Evolutionary conservation across 1,140 invertebrate species (phyloP), one percentile per base, ranked within the genome.

Genomic region (Camponotus vicinus): DNA sequence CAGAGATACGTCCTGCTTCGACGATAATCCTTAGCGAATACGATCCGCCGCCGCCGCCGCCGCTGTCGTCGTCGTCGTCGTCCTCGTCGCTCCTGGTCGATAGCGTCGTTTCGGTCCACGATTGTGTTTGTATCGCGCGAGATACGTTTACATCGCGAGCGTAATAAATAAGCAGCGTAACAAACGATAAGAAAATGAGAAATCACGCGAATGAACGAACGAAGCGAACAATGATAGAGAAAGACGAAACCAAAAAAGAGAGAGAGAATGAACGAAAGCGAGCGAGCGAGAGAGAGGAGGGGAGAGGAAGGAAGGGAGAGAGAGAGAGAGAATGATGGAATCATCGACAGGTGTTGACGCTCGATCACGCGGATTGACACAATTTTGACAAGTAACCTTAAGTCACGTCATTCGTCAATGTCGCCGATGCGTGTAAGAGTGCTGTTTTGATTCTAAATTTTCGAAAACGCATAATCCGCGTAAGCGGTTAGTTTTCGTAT

Each of bases 341-440:
- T 21, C 27, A 15, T 59, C n/a, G 67, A 83, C 79, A 83, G 69
- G 69, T 83, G 67, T 73, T 84, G 67, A 85, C 45, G 78, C 32
- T 86, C 49, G 52, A 40, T 86, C 82, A 89, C 88, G 86, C 76
- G 88, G 63, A 78, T 61, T 85, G 91, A 91, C 90, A 92, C 88
- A 92, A 92, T 93, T 91, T 91, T 93, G 90, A 91, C 90, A 91
- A 88, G 87, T 64, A 64, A 85, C 67, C 70, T 78, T 82, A 83
- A 37, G 63, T 61, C 75, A 69, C 86, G 45, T 76, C 67, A 80
- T 55, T 77, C 32, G 49, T 18, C 49, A 18, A 15, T 27, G 34
- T 67, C 76, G 82, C 61, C 59, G 32, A 64, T 32, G 15, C 27
- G 27, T 40, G n/a, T n/a, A 11, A n/a, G 18, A 32, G 9, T 15